Evolutionary conservation across 2,113 vertebrate genomes (phyloP).

Genomic region (Emydura subglobosa): DNA sequence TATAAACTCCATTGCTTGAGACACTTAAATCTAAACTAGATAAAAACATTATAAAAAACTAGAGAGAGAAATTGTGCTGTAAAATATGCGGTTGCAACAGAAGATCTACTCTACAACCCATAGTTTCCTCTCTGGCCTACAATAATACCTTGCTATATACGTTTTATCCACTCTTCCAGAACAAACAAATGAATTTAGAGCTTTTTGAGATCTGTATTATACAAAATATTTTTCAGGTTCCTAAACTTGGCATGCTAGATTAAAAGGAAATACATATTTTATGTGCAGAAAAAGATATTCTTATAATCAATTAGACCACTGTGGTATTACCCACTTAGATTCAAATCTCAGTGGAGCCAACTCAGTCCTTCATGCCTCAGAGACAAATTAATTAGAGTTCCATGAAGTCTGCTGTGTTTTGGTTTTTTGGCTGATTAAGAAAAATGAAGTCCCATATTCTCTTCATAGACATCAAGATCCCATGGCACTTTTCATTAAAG

Average conservation of each 20-base stretch:
- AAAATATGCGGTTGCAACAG: background rate
- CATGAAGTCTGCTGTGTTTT: background rate
- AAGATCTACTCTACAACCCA: background rate
- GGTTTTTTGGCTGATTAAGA: background rate
- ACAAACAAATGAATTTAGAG: background rate
- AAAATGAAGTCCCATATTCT: accelerated
- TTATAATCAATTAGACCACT: background rate
- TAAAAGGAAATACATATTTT: background rate
- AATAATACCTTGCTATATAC: background rate
- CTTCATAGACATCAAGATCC: background rate
- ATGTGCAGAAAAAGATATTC: background rate
- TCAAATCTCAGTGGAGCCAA: background rate
- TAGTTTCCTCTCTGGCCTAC: background rate
- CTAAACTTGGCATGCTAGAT: background rate
- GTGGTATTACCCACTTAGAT: background rate
- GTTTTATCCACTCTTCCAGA: background rate
- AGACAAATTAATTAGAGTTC: background rate
- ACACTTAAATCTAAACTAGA: background rate
- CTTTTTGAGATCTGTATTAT: background rate
- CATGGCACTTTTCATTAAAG: background rate
- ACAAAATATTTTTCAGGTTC: background rate
- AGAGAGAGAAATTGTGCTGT: background rate
- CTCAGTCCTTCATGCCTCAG: background rate
- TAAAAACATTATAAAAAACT: background rate
- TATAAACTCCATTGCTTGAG: background rate